These are phyloP conservation scores for Characodon lateralis DNA, from an alignment of 2,797 vertebrate genomes.

Conservation along the genomic window DNA sequence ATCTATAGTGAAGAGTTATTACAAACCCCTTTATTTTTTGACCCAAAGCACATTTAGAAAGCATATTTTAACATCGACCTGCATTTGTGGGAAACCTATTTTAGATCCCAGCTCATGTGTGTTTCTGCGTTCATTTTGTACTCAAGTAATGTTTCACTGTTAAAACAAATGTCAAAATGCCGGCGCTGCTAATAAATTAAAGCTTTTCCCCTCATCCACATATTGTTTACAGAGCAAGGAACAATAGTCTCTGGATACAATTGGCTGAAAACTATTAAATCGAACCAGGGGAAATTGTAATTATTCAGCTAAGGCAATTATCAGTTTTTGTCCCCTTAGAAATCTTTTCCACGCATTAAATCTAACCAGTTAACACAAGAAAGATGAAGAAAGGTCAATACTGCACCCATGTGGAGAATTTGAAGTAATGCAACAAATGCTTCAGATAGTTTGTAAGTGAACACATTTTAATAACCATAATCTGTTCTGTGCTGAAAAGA, in stretches of 20 bases:
- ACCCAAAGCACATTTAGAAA: background rate
- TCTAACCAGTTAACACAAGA: background rate
- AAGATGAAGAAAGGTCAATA: slow-evolving; percentile 12
- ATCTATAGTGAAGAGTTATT: background rate
- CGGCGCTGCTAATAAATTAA: background rate
- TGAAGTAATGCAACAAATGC: rapidly evolving
- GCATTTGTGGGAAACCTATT: background rate
- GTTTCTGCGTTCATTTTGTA: background rate
- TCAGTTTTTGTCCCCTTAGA: background rate
- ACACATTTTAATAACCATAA: background rate
- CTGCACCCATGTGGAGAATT: slow-evolving; percentile 32
- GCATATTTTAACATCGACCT: background rate
- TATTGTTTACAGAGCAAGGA: background rate
- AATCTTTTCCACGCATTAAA: background rate
- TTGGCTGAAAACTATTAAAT: background rate
- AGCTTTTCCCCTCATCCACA: background rate
- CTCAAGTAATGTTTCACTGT: background rate
- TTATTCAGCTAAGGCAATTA: background rate
- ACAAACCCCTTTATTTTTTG: background rate
- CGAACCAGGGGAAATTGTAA: background rate
- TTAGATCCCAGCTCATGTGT: background rate
- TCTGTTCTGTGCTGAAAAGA: background rate
- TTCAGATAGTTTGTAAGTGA: background rate
- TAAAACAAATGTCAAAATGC: background rate
- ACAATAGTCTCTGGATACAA: background rate